Evolutionary conservation across 2,113 vertebrate species (phyloP).

Genomic region (Ictalurus punctatus): DNA sequence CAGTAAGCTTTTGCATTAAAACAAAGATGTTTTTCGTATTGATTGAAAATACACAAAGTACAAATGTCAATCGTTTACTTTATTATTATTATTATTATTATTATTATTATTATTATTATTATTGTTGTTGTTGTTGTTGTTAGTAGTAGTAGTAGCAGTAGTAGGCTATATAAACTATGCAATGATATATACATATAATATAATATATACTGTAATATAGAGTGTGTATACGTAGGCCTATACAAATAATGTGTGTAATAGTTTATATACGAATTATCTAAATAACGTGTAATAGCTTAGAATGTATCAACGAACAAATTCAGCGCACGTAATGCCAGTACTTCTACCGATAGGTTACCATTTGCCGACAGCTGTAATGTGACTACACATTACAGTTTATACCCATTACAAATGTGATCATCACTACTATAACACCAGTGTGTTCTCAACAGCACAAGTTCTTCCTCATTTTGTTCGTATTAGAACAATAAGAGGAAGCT

Average conservation of each 20-base stretch:
- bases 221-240: neutral
- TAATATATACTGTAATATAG: neutral
- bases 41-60: neutral
- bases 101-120: constrained; percentile 26
- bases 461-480: neutral
- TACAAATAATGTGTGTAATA: neutral
- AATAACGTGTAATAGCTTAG: too few relatives aligned
- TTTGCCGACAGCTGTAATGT: neutral
- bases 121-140: neutral
- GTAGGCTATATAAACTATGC: neutral
- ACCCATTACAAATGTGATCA: neutral
- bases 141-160: neutral
- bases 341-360: neutral
- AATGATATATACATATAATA: constrained; percentile 10
- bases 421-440: neutral
- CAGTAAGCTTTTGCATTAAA: neutral
- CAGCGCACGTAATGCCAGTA: neutral
- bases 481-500: neutral
- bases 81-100: neutral
- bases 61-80: neutral
- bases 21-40: neutral
- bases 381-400: neutral
- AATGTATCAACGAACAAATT: neutral
- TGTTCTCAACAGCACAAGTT: neutral
- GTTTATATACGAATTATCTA: neutral